Evolutionary conservation across 64 coral and sea anemone species (phyloP).

Genomic region (Hydrozoanthus tunicans): DNA sequence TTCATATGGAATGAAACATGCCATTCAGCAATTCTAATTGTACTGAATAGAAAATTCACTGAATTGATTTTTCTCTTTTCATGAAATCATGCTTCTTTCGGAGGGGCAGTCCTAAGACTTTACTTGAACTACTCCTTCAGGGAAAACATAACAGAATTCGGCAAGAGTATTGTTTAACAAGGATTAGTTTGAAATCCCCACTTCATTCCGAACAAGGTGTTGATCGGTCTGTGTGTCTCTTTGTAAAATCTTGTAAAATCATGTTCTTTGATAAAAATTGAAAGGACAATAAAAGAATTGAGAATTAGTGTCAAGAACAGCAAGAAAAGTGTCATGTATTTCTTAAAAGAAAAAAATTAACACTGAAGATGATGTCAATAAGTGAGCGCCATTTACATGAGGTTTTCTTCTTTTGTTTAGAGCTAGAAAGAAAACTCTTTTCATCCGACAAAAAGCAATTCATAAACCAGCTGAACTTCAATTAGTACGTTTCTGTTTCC

Average conservation of each 20-base stretch:
- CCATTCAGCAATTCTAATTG: conserved; percentile 28
- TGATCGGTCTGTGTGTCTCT: not conserved
- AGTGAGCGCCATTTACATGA: conserved; percentile 22
- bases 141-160: conserved; percentile 17
- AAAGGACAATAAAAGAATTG: conserved; percentile 38
- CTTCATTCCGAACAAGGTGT: conserved; percentile 1
- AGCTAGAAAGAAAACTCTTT: conserved; percentile 38
- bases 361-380: not conserved
- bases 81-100: conserved; percentile 38
- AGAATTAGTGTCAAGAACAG: conserved; percentile 4
- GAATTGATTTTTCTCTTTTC: conserved; percentile 33
- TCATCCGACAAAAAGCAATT: conserved; percentile 46
- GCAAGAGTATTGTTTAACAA: conserved; percentile 29
- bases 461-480: conserved; percentile 53
- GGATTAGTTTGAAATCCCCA: conserved; percentile 50
- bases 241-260: conserved; percentile 22
- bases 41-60: conserved; percentile 36
- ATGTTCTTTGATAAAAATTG: conserved; percentile 54
- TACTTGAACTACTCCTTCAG: conserved; percentile 32
- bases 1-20: conserved; percentile 37
- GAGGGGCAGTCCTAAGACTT: conserved; percentile 15
- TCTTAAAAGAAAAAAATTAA: conserved; percentile 1
- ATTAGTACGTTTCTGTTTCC: conserved; percentile 56
- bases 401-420: conserved; percentile 52
- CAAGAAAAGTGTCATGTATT: not conserved